These are phyloP conservation scores for Chrysodeixis includens DNA, from an alignment of 2,888 invertebrate species.

Conservation along the genomic window DNA sequence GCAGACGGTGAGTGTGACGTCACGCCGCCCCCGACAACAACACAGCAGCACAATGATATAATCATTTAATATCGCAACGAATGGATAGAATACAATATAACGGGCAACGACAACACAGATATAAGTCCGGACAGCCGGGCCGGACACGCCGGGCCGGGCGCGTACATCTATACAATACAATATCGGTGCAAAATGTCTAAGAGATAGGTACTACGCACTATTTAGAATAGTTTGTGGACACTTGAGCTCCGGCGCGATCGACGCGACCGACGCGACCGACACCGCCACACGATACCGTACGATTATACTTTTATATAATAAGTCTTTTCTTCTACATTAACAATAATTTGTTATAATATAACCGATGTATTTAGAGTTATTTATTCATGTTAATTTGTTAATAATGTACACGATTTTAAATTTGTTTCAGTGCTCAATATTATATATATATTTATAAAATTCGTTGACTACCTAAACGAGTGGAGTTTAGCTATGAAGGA, in stretches of 20 bases:
- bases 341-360: conserved; percentile 82
- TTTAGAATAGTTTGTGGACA: conserved; percentile 86
- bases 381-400: conserved; percentile 63
- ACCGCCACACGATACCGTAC: conserved; percentile 63
- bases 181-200: conserved; percentile 88
- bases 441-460: conserved; percentile 81
- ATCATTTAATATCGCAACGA: conserved; percentile 64
- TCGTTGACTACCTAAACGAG: conserved; percentile 87
- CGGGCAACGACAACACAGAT: conserved; percentile 69
- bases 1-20: conserved; percentile 55
- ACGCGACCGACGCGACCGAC: conserved; percentile 63
- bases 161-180: conserved; percentile 77
- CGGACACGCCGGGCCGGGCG: conserved; percentile 64
- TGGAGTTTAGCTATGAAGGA: conserved; percentile 80
- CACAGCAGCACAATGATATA: conserved; percentile 42
- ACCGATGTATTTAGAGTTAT: conserved; percentile 71
- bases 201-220: conserved; percentile 81
- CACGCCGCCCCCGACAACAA: conserved; percentile 47
- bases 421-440: conserved; percentile 87
- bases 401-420: conserved; percentile 81
- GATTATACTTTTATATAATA: conserved; percentile 75
- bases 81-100: conserved; percentile 69
- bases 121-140: conserved; percentile 10
- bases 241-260: conserved; percentile 70
- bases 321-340: conserved; percentile 86